These are phyloP conservation scores for Bostrychus sinensis DNA, from an alignment of 2,113 vertebrate species.

Conservation along the genomic window DNA sequence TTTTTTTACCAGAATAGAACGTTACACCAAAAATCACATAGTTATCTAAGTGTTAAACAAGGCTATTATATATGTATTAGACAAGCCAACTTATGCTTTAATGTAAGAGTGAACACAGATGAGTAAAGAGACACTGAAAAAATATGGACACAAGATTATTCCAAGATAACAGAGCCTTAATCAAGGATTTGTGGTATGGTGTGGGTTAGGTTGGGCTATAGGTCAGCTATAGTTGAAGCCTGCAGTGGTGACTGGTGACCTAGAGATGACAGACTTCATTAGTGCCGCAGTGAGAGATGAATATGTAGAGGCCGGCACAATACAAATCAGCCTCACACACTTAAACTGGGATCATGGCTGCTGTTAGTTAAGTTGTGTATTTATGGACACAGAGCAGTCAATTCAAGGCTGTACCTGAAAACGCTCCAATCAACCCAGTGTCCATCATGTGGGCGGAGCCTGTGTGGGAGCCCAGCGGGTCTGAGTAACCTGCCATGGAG, in stretches of 20 bases:
- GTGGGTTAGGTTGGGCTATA: background rate
- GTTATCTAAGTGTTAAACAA: too few relatives aligned
- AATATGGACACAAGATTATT: too few relatives aligned
- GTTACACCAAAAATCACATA: too few relatives aligned
- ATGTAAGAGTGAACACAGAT: too few relatives aligned
- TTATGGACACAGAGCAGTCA: background rate
- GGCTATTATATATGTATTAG: too few relatives aligned
- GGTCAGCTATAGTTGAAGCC: slow-evolving; percentile 6
- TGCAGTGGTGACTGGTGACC: slow-evolving; percentile 37
- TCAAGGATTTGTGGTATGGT: background rate
- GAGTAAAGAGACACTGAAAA: too few relatives aligned
- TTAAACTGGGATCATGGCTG: too few relatives aligned
- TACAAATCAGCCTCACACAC: slow-evolving; percentile 42
- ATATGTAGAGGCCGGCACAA: slow-evolving; percentile 27
- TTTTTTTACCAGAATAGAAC: too few relatives aligned
- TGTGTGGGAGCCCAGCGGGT: slow-evolving; percentile 57
- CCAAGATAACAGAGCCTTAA: too few relatives aligned
- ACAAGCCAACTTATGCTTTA: too few relatives aligned
- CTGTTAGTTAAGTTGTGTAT: background rate
- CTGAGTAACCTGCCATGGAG: slow-evolving; percentile 61
- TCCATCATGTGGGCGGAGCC: slow-evolving; percentile 57
- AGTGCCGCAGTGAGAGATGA: slow-evolving; percentile 29
- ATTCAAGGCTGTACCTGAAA: slow-evolving; percentile 50
- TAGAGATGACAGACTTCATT: slow-evolving; percentile 51
- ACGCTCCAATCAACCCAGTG: slow-evolving; percentile 49